These are phyloP conservation scores for Merodon equestris DNA, from an alignment of 2,888 invertebrate species.

Conservation along the genomic window DNA sequence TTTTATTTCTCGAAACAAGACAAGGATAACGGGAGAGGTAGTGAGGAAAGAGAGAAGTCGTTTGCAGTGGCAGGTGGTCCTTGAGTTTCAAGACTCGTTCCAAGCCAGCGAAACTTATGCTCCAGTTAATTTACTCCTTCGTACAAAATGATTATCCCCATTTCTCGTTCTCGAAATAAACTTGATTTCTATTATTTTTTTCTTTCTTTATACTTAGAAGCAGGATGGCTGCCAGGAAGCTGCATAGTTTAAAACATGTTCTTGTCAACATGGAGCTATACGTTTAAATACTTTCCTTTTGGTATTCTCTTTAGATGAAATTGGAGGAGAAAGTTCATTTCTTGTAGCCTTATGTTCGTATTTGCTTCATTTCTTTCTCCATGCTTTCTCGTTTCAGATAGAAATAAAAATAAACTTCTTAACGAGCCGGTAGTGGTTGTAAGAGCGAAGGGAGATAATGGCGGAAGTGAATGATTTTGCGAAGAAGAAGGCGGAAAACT, in stretches of 20 bases:
- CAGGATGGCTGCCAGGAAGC: constrained; percentile 27
- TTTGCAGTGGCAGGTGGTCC: constrained; percentile 51
- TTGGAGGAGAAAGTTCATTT: constrained; percentile 35
- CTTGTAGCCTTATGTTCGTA: too few relatives aligned
- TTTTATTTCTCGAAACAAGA: too few relatives aligned
- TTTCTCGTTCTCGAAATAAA: constrained; percentile 27
- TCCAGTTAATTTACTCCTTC: constrained; percentile 62
- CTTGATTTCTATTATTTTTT: constrained; percentile 3
- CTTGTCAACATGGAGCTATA: constrained; percentile 65
- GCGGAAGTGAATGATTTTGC: constrained; percentile 48
- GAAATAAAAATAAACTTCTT: constrained; percentile 40
- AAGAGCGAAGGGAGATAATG: background rate
- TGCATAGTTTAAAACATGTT: constrained; percentile 64
- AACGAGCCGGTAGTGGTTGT: background rate
- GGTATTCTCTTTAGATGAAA: background rate
- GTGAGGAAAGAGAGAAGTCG: constrained; percentile 30
- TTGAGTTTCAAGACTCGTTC: constrained; percentile 33
- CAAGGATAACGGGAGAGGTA: too few relatives aligned
- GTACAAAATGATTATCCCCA: constrained; percentile 51
- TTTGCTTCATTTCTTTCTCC: constrained; percentile 5
- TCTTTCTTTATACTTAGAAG: background rate
- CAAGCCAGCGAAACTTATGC: constrained; percentile 40
- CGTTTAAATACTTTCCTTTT: constrained; percentile 53
- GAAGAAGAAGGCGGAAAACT: constrained; percentile 54
- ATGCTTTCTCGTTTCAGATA: constrained; percentile 1